Evolutionary conservation across 2,113 vertebrate species (phyloP).

Genomic region (Amblyopsis rosae): DNA sequence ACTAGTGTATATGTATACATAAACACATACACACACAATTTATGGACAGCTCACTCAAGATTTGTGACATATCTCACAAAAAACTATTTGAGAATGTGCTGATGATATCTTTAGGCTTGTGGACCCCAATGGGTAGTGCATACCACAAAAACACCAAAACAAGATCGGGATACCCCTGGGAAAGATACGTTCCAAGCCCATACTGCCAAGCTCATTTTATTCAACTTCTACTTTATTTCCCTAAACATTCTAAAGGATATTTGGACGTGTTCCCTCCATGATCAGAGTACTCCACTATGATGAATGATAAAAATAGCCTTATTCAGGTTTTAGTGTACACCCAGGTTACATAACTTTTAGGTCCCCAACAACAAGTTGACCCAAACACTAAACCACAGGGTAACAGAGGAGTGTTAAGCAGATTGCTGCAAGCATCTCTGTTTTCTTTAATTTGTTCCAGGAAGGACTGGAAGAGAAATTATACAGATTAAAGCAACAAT

Average conservation of each 20-base stretch:
- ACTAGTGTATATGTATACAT: too few species aligned
- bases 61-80: too few species aligned
- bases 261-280: conserved; percentile 28
- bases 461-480: conserved; percentile 17
- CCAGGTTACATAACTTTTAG: conserved; percentile 34
- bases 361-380: conserved; percentile 29
- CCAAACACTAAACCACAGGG: conserved; percentile 13
- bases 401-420: not conserved
- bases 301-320: conserved; percentile 1
- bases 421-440: conserved; percentile 5
- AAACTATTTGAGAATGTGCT: too few species aligned
- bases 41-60: too few species aligned
- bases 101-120: too few species aligned
- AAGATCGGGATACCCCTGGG: too few species aligned
- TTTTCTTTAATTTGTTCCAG: conserved; percentile 15
- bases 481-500: not conserved
- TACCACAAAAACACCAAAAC: too few species aligned
- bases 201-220: not conserved
- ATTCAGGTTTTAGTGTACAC: conserved; percentile 28
- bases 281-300: conserved; percentile 26
- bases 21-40: too few species aligned
- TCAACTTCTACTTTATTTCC: conserved; percentile 1
- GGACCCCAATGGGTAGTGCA: too few species aligned
- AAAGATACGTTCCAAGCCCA: too few species aligned
- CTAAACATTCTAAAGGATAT: conserved; percentile 9